Conservation (phyloP, 2,888 invertebrate genomes). For the Caenorhabditis angaria region DNA sequence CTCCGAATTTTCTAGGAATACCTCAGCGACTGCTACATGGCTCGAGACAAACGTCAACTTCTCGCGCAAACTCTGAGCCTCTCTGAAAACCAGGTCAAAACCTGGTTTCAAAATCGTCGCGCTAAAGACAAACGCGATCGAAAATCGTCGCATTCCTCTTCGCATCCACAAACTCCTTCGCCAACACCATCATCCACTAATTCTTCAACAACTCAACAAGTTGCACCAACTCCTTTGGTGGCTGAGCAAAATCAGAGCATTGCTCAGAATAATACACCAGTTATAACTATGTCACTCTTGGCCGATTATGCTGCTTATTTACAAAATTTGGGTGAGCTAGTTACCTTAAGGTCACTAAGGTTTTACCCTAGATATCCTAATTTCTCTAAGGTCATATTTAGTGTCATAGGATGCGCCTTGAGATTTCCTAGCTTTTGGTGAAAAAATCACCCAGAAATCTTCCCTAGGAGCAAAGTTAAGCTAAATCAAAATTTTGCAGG, state of each 20-base stretch:
- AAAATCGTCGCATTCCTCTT: constrained; percentile 7
- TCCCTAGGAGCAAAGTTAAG: background rate
- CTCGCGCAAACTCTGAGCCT: constrained; percentile 52
- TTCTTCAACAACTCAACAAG: too few species aligned
- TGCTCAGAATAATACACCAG: too few species aligned
- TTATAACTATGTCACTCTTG: background rate
- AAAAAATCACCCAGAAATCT: too few species aligned
- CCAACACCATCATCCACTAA: background rate
- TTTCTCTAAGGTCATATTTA: too few species aligned
- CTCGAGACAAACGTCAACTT: constrained; percentile 49
- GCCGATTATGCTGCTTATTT: background rate
- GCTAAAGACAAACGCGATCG: constrained; percentile 55
- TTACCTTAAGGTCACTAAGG: too few species aligned
- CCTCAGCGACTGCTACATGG: constrained; percentile 57
- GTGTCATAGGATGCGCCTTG: too few species aligned
- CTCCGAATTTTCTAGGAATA: constrained; percentile 57
- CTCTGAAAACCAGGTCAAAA: constrained; percentile 60
- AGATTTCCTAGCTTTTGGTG: too few species aligned
- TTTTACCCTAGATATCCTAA: too few species aligned
- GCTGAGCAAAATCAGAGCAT: too few species aligned
- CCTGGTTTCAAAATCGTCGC: constrained; percentile 62
- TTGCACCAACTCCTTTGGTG: too few species aligned
- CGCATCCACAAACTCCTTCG: background rate
- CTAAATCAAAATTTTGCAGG: background rate
- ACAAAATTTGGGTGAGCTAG: background rate